Percentiles rank a stretch among this genome's conserved stretches.
These are phyloP conservation scores for Calidris pygmaea DNA, from an alignment of 2,113 vertebrate species.

Conservation along the genomic window DNA sequence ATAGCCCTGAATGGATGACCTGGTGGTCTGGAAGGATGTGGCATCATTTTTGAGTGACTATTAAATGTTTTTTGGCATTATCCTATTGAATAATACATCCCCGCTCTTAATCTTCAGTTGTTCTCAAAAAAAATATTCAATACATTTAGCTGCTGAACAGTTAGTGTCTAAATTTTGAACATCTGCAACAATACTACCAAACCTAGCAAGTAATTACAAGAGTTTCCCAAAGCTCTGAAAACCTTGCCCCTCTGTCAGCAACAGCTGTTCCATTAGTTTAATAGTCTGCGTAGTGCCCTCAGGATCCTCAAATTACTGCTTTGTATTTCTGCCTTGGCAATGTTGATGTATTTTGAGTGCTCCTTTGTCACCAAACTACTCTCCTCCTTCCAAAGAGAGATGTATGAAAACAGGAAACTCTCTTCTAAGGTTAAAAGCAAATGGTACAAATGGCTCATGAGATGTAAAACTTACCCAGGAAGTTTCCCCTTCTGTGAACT, in stretches of 20 bases:
- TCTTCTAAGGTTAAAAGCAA: not conserved
- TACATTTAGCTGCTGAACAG: not conserved
- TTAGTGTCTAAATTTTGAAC: not conserved
- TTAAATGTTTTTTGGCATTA: not conserved
- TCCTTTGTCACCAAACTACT: not conserved
- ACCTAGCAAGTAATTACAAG: constrained; percentile 50
- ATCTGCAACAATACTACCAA: not conserved
- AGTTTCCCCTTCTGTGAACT: not conserved
- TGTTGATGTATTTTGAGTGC: not conserved
- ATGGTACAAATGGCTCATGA: not conserved
- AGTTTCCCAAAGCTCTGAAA: constrained; percentile 43
- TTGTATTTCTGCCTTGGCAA: constrained; percentile 60
- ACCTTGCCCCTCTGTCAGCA: not conserved
- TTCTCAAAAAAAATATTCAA: not conserved
- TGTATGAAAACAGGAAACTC: not conserved
- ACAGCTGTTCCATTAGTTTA: constrained; percentile 58
- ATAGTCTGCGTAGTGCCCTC: constrained; percentile 23
- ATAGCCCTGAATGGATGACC: not conserved
- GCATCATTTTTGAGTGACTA: not conserved
- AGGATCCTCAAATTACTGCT: constrained; percentile 45
- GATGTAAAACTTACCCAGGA: not conserved
- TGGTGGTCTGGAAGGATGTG: not conserved
- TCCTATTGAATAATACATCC: not conserved
- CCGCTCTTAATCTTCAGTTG: not conserved
- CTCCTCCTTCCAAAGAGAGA: not conserved